Evolutionary conservation across 2,113 vertebrate species (phyloP), one percentile per base, ranked within the genome.

Genomic region (Zingel zingel): DNA sequence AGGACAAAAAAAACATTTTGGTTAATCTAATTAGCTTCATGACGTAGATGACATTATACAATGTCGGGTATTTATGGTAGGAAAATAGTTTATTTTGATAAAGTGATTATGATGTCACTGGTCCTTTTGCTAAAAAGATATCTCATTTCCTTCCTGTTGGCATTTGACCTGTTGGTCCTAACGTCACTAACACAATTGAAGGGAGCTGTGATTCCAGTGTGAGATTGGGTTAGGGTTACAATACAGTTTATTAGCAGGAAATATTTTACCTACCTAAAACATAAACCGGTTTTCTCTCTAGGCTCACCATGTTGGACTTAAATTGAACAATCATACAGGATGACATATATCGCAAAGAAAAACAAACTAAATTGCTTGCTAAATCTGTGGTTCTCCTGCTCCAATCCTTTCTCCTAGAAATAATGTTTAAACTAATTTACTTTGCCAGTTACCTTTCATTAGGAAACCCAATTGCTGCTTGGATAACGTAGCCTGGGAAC

Each of bases 111-210:
- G 56, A 84, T 57, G 50, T 48, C 57, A 73, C 19, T 43, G 47
- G 25, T 73, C 71, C 43, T 53, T 53, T 56, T 59, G 33, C 19
- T 79, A 39, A 58, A 58, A 33, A 57, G 76, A 77, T 45, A 39
- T 45, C 75, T 87, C 21, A 54, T 74, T 66, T 85, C 68, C 76
- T 58, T 81, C 43, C 77, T 67, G 13, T 61, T 45, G 33, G 39
- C 71, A 47, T 71, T 51, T 67, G 54, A 57, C 54, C 50, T 51
- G 82, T 70, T 69, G 58, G 58, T 50, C 66, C 27, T 73, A 76
- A 62, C 53, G 14, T 30, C 8, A 6, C 70, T 84, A 59, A 79
- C 74, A 48, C 23, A 36, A 50, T 80, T 59, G 74, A 73, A 82
- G 43, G 54, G 27, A 72, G 70, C 69, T 36, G 6, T 53, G 61